phyloP scores from a whole-genome alignment of 2,113 vertebrate genomes.

The Odontesthes bonariensis region DNA sequence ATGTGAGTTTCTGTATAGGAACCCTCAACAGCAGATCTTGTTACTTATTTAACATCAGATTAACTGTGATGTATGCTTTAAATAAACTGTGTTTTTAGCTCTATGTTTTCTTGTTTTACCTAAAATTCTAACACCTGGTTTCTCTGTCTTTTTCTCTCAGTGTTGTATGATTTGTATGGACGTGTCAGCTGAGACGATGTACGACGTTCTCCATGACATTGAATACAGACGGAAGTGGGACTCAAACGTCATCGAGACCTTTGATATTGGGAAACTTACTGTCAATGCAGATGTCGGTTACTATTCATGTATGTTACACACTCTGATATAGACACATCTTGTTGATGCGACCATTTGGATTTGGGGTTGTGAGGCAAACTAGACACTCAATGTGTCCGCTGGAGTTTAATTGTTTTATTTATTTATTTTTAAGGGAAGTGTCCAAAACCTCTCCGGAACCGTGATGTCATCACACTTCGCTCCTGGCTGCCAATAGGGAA shows the following conservation, averaged over 20 bases:
- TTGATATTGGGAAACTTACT: conserved; percentile 94
- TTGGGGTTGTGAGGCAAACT: not conserved
- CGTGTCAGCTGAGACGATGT: conserved; percentile 89
- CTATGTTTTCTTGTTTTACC: not conserved
- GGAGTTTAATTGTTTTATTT: conserved; percentile 6
- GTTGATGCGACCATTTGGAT: not conserved
- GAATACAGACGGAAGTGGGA: conserved; percentile 96
- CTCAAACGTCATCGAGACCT: conserved; percentile 95
- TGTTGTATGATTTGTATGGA: conserved; percentile 93
- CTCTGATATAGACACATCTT: not conserved
- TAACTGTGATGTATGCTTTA: not conserved
- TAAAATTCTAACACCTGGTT: not conserved
- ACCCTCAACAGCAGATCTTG: not conserved
- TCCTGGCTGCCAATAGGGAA: conserved; percentile 94
- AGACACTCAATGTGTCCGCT: conserved; percentile 3
- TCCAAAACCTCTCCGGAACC: conserved; percentile 93
- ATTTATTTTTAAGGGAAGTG: conserved; percentile 87
- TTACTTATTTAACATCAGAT: not conserved
- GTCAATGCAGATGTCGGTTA: conserved; percentile 96
- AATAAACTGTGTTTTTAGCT: not conserved
- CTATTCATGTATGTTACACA: conserved; percentile 87
- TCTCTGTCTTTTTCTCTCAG: conserved; percentile 71
- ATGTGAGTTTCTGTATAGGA: not conserved
- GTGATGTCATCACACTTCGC: conserved; percentile 94
- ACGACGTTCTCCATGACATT: conserved; percentile 94